Percentiles rank a stretch among this genome's conserved stretches.
Evolutionary conservation across 2,113 vertebrate species (phyloP).

Genomic region (Galeopterus variegatus): DNA sequence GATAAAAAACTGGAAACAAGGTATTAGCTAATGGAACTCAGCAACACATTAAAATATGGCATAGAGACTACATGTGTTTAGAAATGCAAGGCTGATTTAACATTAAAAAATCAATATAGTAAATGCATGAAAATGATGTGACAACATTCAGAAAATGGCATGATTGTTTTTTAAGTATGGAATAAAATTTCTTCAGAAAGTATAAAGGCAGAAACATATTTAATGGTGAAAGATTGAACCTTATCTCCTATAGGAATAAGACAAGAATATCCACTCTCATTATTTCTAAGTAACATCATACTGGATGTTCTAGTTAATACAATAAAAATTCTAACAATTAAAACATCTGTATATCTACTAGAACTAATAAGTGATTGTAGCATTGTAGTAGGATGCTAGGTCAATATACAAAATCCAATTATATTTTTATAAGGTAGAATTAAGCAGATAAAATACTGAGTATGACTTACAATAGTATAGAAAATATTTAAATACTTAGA

Average conservation of each 20-base stretch:
- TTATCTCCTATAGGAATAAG: neutral
- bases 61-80: neutral
- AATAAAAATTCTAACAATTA: neutral
- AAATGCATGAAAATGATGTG: neutral
- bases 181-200: neutral
- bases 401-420: neutral
- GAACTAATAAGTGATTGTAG: neutral
- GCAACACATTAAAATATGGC: neutral
- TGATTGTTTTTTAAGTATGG: neutral
- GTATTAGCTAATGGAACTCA: neutral
- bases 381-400: neutral
- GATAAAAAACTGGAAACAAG: neutral
- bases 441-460: neutral
- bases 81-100: conserved; percentile 19
- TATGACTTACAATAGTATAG: neutral
- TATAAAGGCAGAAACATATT: neutral
- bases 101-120: neutral
- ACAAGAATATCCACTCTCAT: neutral
- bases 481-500: neutral
- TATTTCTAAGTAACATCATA: neutral
- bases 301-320: neutral
- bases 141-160: conserved; percentile 23
- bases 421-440: neutral
- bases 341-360: neutral
- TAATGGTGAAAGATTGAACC: neutral